Evolutionary conservation across 2,797 vertebrate species (phyloP).

Genomic region (Melanotaenia pygmaea): DNA sequence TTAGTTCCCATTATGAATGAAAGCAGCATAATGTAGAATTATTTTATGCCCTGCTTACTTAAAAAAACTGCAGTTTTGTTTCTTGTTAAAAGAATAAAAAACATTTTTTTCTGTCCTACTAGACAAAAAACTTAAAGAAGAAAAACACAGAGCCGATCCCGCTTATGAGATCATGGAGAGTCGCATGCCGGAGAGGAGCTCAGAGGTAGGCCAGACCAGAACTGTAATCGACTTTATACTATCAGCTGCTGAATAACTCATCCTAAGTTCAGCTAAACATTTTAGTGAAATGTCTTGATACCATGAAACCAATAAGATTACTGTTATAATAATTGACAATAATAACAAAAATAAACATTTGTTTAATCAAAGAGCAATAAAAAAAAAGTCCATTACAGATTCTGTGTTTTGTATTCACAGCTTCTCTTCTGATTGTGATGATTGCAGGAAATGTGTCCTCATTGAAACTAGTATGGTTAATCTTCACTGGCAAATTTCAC

Average conservation of each 20-base stretch:
- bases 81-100: slow-evolving; percentile 12
- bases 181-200: slow-evolving; percentile 70
- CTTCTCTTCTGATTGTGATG: neutral
- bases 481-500: slow-evolving; percentile 34
- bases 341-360: neutral
- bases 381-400: neutral
- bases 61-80: slow-evolving; percentile 6
- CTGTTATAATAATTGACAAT: neutral
- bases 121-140: slow-evolving; percentile 79
- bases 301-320: neutral
- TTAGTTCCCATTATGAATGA: neutral
- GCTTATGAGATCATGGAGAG: slow-evolving; percentile 81
- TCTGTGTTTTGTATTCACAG: neutral
- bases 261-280: slow-evolving; percentile 28
- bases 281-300: neutral
- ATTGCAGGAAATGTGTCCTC: slow-evolving; percentile 4
- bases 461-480: slow-evolving; percentile 22
- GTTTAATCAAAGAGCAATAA: neutral
- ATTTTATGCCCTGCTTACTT: neutral
- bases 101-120: slow-evolving; percentile 35
- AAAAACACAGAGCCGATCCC: slow-evolving; percentile 70
- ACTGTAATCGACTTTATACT: slow-evolving; percentile 49
- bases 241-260: slow-evolving; percentile 34
- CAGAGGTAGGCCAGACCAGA: slow-evolving; percentile 72
- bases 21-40: slow-evolving; percentile 5